Conservation (phyloP, 2,797 vertebrate genomes). For the Telmatherina bonti region DNA sequence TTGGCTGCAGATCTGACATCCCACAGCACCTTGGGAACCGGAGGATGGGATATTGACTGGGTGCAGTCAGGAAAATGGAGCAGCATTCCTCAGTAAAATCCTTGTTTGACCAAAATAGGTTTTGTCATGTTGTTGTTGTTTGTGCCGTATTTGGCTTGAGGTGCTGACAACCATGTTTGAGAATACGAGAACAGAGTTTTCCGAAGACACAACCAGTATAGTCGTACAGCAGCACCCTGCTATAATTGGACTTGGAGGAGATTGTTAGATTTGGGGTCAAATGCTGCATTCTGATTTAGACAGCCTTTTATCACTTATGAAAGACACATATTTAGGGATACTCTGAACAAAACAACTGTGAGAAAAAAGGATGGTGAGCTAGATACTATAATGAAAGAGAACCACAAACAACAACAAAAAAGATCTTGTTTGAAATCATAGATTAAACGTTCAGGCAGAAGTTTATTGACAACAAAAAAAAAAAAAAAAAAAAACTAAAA, state of each 20-base stretch:
- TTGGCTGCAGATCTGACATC: slow-evolving; percentile 72
- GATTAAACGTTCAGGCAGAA: neutral
- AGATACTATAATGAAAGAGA: neutral
- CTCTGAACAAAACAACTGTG: neutral
- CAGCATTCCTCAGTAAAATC: slow-evolving; percentile 35
- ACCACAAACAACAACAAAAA: neutral
- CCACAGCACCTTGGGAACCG: slow-evolving; percentile 68
- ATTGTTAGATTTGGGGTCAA: slow-evolving; percentile 21
- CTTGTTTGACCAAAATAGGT: slow-evolving; percentile 66
- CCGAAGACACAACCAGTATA: slow-evolving; percentile 32
- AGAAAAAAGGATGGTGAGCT: neutral
- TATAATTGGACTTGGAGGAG: slow-evolving; percentile 30
- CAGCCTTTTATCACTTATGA: neutral
- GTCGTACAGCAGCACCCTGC: neutral
- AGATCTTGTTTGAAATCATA: neutral
- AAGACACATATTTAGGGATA: neutral
- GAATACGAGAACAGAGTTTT: slow-evolving; percentile 27
- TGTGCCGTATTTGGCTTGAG: slow-evolving; percentile 43
- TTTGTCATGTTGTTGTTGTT: slow-evolving; percentile 66
- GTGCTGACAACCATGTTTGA: slow-evolving; percentile 47
- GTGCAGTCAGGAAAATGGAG: slow-evolving; percentile 54
- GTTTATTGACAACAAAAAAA: neutral
- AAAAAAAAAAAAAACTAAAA: too few relatives aligned
- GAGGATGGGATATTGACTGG: slow-evolving; percentile 58
- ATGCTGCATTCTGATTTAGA: neutral